A percentile compares a stretch with the other conserved stretches of the same genome.
phyloP scores from a whole-genome alignment of 1,140 invertebrate species.

The Leptopilina boulardi region DNA sequence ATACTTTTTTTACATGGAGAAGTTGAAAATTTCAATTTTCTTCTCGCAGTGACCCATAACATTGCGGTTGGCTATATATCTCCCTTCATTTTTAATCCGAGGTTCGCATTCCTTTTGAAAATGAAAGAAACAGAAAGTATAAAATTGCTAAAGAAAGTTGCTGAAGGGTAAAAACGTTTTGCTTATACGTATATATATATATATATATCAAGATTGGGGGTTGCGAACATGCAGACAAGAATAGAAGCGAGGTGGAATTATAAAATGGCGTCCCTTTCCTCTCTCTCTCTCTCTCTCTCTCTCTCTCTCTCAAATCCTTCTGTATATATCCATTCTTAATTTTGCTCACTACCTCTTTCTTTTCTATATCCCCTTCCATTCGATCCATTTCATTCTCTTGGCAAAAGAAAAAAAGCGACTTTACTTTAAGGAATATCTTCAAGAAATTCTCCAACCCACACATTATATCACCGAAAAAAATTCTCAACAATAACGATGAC shows the following conservation, averaged over 20 bases:
- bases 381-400: conserved; percentile 24
- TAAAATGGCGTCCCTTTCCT: conserved; percentile 9
- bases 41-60: not conserved
- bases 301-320: conserved; percentile 9
- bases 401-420: conserved; percentile 7
- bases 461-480: conserved; percentile 17
- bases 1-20: not conserved
- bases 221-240: conserved; percentile 10
- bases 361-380: conserved; percentile 22
- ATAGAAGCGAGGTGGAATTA: conserved; percentile 16
- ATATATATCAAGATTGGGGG: conserved; percentile 27
- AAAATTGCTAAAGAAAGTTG: not conserved
- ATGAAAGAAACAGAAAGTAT: not conserved
- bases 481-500: conserved; percentile 3
- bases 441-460: conserved; percentile 31
- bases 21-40: conserved; percentile 18
- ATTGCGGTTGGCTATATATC: not conserved
- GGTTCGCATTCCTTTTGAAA: conserved; percentile 2
- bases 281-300: no score
- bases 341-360: conserved; percentile 31
- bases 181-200: conserved; percentile 20
- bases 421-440: conserved; percentile 13
- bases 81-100: conserved; percentile 7
- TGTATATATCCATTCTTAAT: conserved; percentile 33
- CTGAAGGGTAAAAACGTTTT: conserved; percentile 25